These are phyloP conservation scores for Lapara coniferarum DNA, from an alignment of 2,888 invertebrate genomes.

Conservation along the genomic window DNA sequence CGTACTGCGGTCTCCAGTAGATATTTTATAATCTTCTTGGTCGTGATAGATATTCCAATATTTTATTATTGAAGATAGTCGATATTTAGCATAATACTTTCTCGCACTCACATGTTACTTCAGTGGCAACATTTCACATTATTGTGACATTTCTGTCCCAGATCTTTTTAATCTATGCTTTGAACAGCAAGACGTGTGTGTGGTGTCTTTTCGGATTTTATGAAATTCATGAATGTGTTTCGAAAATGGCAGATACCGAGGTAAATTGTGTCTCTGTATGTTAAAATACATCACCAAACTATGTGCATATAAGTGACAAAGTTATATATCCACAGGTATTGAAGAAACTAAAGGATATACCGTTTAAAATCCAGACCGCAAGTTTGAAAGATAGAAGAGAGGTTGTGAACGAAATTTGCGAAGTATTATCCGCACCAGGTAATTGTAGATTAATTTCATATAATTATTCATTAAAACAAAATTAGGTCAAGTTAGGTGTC, in stretches of 20 bases:
- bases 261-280: conserved; percentile 62
- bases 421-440: conserved; percentile 90
- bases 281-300: background rate
- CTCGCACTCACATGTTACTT: too few relatives aligned
- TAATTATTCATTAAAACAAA: background rate
- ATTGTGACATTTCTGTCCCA: conserved; percentile 6
- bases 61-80: too few relatives aligned
- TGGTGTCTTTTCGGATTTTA: conserved; percentile 30
- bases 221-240: conserved; percentile 61
- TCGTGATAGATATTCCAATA: too few relatives aligned
- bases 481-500: conserved; percentile 6
- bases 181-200: conserved; percentile 54
- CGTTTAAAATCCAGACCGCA: conserved; percentile 88
- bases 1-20: too few relatives aligned
- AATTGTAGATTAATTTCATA: conserved; percentile 26
- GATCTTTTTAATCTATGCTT: conserved; percentile 51
- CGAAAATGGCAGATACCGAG: conserved; percentile 88
- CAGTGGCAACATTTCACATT: background rate
- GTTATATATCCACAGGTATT: conserved; percentile 78
- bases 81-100: too few relatives aligned
- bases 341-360: conserved; percentile 88
- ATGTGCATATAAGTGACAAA: conserved; percentile 28
- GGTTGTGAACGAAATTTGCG: conserved; percentile 86
- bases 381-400: conserved; percentile 88
- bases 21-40: too few relatives aligned